Conservation (phyloP, 2,888 invertebrate species). For the Unio pictorum region DNA sequence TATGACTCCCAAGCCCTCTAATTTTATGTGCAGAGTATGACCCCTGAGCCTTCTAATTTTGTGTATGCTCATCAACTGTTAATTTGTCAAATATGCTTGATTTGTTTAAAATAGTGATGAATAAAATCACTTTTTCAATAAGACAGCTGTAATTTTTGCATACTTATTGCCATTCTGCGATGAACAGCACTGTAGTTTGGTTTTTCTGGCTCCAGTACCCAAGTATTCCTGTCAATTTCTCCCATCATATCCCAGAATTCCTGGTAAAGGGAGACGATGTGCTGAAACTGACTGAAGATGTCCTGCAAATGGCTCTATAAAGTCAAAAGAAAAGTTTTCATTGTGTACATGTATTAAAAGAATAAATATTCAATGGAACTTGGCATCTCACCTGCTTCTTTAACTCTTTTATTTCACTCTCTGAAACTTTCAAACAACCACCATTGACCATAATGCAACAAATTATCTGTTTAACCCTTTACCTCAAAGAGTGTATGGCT, state of each 20-base stretch:
- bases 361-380: too few species aligned
- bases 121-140: neutral
- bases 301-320: conserved; percentile 46
- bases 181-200: conserved; percentile 58
- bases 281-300: conserved; percentile 60
- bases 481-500: too few species aligned
- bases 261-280: conserved; percentile 51
- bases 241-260: conserved; percentile 68
- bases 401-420: too few species aligned
- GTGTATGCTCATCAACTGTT: too few species aligned
- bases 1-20: too few species aligned
- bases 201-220: conserved; percentile 71
- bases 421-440: too few species aligned
- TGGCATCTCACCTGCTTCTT: too few species aligned
- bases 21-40: too few species aligned
- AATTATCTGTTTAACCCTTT: too few species aligned
- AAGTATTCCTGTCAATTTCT: conserved; percentile 67
- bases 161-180: conserved; percentile 69
- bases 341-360: neutral
- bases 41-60: too few species aligned
- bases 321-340: conserved; percentile 2
- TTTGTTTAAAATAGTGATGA: neutral
- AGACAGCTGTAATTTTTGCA: conserved; percentile 1
- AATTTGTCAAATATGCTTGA: too few species aligned
- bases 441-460: too few species aligned